Conservation (phyloP, 2,888 invertebrate species). For the Onchidella celtica region DNA sequence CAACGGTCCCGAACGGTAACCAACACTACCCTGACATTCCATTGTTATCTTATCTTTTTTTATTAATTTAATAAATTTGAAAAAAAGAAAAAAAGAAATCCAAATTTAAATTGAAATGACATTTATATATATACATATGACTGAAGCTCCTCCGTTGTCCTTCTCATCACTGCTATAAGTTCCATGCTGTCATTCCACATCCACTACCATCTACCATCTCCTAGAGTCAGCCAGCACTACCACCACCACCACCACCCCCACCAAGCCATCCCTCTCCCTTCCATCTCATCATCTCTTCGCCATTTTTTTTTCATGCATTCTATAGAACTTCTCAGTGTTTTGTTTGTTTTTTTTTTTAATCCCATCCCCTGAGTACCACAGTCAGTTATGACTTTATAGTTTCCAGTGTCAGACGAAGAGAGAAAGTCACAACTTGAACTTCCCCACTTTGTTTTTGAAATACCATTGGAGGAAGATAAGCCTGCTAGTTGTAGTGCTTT, state of each 20-base stretch:
- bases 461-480: too few relatives aligned
- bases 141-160: too few relatives aligned
- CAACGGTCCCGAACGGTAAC: constrained; percentile 99
- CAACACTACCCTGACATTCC: constrained; percentile 50
- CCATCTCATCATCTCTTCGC: background rate
- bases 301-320: background rate
- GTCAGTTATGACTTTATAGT: too few relatives aligned
- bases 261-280: constrained; percentile 12
- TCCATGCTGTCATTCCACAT: background rate
- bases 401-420: too few relatives aligned
- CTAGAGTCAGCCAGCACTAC: background rate
- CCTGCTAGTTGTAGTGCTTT: too few relatives aligned
- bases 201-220: constrained; percentile 30
- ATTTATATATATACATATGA: too few relatives aligned
- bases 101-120: too few relatives aligned
- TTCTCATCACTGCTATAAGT: constrained; percentile 26
- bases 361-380: too few relatives aligned
- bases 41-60: constrained; percentile 24
- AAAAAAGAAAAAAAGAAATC: too few relatives aligned
- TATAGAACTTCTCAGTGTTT: background rate
- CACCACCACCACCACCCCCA: background rate
- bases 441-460: too few relatives aligned
- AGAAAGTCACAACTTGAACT: too few relatives aligned
- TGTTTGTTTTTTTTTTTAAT: too few relatives aligned
- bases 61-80: constrained; percentile 19